Conservation (phyloP, 2,888 invertebrate species). For the Drosophila affinis region DNA sequence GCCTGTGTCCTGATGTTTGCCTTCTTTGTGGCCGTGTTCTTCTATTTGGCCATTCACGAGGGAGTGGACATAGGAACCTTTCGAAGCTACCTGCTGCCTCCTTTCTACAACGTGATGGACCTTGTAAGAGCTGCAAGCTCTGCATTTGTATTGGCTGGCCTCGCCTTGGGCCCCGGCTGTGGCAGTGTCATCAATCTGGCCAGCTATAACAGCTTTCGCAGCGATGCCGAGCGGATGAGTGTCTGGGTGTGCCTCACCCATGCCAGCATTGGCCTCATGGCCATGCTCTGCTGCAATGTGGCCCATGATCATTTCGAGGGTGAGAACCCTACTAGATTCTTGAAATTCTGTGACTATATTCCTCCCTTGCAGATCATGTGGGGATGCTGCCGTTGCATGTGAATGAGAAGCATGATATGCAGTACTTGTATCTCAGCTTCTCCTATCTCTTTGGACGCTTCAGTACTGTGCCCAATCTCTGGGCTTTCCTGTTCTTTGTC, state of each 20-base stretch:
- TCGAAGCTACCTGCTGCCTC: conserved; percentile 58
- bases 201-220: conserved; percentile 91
- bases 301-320: conserved; percentile 82
- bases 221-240: conserved; percentile 86
- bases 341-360: not conserved
- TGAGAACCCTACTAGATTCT: conserved; percentile 29
- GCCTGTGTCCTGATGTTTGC: conserved; percentile 73
- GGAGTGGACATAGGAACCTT: conserved; percentile 57
- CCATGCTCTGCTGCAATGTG: conserved; percentile 74
- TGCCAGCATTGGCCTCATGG: conserved; percentile 71
- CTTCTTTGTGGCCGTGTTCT: conserved; percentile 74
- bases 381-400: conserved; percentile 73
- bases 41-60: conserved; percentile 68
- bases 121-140: conserved; percentile 50
- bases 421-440: conserved; percentile 79
- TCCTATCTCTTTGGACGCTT: conserved; percentile 80
- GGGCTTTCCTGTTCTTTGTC: conserved; percentile 90
- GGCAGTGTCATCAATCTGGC: conserved; percentile 92
- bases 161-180: conserved; percentile 93
- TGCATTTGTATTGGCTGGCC: conserved; percentile 82
- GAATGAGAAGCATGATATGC: conserved; percentile 78
- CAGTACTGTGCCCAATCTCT: conserved; percentile 84
- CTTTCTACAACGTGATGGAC: conserved; percentile 50
- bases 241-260: conserved; percentile 79
- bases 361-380: conserved; percentile 71